Base-by-base conservation (phyloP, 2,113 vertebrate genomes). In the Penelope pileata region DNA sequence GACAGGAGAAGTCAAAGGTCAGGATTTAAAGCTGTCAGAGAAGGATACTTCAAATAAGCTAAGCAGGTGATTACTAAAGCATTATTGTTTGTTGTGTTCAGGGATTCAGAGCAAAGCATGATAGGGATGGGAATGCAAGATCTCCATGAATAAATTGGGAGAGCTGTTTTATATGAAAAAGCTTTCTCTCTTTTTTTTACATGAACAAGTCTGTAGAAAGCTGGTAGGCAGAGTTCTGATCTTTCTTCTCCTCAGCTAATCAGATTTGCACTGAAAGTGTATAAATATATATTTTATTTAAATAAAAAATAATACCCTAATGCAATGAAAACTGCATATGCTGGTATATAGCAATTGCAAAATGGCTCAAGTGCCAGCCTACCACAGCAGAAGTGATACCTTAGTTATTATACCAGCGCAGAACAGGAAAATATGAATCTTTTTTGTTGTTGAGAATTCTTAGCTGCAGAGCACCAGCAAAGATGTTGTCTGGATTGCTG, bases 1-100 rank as follows among this genome's bases (percentile, higher is more conserved):
- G 95, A 97, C 94, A 95, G 96, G 84, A 94, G 68, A 95, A 94
- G 97, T 70, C 95, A 97, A 94, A 98, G 97, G 97, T 92, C 92
- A 62, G 74, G 87, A 76, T 92, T 97, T 95, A 96, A 83, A 86
- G 79, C 34, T 2, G 1, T 96, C 73, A 82, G 64, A 92, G 68
- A 93, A 75, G 72, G 87, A 96, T 94, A 97, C 91, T 91, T 94
- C 91, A 96, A 91, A 93, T 90, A 95, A 89, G 89, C 50, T 82
- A 97, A 96, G 90, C 94, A 98, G 95, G 92, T 98, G 97, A 94
- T 96, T 97, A 97, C 96, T 91, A 96, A 96, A 95, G 89, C 96
- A 89, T 77, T 82, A 94, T 85, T 97, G 90, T 95, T 94, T 97
- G 92, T 96, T 96, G 68, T 83, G 40, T 86, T 97, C 97, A 94